Evolutionary conservation across 92 coral and sea anemone genomes (phyloP).

Genomic region (Porites lobata): DNA sequence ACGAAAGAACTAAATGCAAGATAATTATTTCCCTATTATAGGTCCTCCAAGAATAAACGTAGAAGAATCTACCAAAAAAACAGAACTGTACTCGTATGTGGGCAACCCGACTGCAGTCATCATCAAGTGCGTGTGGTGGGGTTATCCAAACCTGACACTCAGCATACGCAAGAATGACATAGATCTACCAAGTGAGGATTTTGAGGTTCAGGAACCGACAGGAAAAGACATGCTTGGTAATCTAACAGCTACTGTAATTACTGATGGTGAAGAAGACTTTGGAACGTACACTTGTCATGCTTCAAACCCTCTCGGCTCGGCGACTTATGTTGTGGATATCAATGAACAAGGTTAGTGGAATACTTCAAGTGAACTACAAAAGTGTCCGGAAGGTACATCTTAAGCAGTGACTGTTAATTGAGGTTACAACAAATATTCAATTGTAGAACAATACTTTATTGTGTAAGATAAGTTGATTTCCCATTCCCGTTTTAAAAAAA

Average conservation of each 20-base stretch:
- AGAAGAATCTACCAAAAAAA: conserved; percentile 43
- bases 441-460: too few species aligned
- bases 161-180: conserved; percentile 34
- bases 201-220: not conserved
- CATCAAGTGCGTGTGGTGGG: conserved; percentile 79
- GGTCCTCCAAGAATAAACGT: conserved; percentile 83
- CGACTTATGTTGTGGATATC: conserved; percentile 43
- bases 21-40: not conserved
- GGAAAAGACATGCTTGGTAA: not conserved
- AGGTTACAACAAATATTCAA: too few species aligned
- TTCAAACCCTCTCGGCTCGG: conserved; percentile 51
- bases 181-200: conserved; percentile 15
- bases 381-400: not conserved
- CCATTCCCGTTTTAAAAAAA: too few species aligned
- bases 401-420: too few species aligned
- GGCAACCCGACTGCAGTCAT: conserved; percentile 64
- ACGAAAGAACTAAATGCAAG: not conserved
- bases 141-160: conserved; percentile 72
- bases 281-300: conserved; percentile 77
- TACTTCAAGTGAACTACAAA: not conserved
- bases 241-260: conserved; percentile 19
- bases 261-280: conserved; percentile 49
- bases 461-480: too few species aligned
- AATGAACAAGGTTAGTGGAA: conserved; percentile 70
- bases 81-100: conserved; percentile 69